Conservation (phyloP, 2,888 invertebrate genomes). For the Halocaridina rubra region DNA sequence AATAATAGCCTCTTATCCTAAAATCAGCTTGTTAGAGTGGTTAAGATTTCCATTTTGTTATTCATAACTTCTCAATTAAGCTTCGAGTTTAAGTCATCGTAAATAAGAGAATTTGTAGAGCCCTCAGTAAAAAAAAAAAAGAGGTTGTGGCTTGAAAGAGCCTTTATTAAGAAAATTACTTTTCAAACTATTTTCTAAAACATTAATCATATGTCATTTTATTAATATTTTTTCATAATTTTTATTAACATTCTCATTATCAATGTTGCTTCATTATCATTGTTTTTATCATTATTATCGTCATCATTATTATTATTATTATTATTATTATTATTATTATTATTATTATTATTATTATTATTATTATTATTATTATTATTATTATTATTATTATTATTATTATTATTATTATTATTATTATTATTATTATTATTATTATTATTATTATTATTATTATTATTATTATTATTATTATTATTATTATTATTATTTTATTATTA, state of each 20-base stretch:
- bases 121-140: too few species aligned
- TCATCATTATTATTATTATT: neutral
- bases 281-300: neutral
- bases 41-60: too few species aligned
- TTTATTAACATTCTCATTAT: neutral
- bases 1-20: too few species aligned
- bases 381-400: neutral
- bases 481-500: neutral
- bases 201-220: too few species aligned
- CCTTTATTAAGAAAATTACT: too few species aligned
- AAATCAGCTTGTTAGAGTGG: too few species aligned
- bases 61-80: too few species aligned
- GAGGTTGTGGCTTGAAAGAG: too few species aligned
- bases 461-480: neutral
- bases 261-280: neutral
- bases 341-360: neutral
- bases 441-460: neutral
- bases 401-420: neutral
- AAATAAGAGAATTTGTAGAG: too few species aligned
- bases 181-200: too few species aligned
- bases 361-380: neutral
- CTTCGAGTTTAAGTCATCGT: too few species aligned
- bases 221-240: too few species aligned
- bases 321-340: neutral
- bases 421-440: neutral